Percentiles rank a stretch among this genome's conserved stretches.
phyloP scores from a whole-genome alignment of 2,797 vertebrate species.

The Liparis tanakae region DNA sequence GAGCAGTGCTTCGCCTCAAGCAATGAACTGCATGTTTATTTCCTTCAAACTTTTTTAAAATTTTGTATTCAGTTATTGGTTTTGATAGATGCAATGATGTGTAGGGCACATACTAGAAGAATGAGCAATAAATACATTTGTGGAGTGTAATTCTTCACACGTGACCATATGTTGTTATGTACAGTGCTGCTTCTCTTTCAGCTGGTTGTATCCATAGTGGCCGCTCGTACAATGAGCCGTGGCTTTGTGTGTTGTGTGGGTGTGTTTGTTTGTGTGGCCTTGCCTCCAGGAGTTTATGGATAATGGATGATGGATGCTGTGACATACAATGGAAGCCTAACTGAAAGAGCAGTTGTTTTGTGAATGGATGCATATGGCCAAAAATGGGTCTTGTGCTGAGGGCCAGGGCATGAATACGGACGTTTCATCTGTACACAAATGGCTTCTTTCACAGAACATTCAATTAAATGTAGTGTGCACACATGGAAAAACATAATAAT shows the following conservation, averaged over 20 bases:
- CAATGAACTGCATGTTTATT: constrained; percentile 18
- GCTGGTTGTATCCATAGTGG: constrained; percentile 29
- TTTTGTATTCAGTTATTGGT: constrained; percentile 6
- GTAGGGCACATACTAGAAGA: neutral
- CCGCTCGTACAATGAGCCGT: constrained; percentile 45
- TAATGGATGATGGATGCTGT: constrained; percentile 73
- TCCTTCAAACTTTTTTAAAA: constrained; percentile 15
- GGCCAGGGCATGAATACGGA: neutral
- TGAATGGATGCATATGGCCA: constrained; percentile 46
- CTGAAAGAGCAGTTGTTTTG: constrained; percentile 72
- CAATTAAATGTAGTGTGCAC: neutral
- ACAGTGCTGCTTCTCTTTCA: constrained; percentile 26
- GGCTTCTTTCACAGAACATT: constrained; percentile 20
- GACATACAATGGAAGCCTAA: constrained; percentile 64
- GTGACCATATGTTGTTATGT: constrained; percentile 23
- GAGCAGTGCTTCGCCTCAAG: constrained; percentile 4
- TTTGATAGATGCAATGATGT: constrained; percentile 16
- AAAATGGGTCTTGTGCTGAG: constrained; percentile 38
- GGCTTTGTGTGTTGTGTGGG: constrained; percentile 38
- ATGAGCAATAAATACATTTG: constrained; percentile 22
- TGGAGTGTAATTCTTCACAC: constrained; percentile 2
- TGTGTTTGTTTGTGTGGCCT: constrained; percentile 56
- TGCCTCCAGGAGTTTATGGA: constrained; percentile 60
- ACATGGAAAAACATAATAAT: constrained; percentile 35
- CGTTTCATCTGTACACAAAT: constrained; percentile 19